Evolutionary conservation across 2,113 vertebrate genomes (phyloP).

Genomic region (Strix aluco): DNA sequence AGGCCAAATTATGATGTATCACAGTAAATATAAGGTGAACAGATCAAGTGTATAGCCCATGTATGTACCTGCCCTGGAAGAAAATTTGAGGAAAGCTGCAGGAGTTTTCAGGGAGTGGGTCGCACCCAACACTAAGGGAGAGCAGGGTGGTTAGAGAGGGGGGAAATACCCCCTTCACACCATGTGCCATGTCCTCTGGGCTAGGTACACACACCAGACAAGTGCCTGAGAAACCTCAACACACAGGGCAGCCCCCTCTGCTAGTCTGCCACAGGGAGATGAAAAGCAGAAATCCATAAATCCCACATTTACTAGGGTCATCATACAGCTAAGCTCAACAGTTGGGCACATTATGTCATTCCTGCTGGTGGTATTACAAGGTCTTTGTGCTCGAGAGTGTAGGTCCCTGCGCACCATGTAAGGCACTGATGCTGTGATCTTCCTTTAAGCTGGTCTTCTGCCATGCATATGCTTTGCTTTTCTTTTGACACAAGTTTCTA

Average conservation of each 20-base stretch:
- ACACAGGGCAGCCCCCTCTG: not conserved
- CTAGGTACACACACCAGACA: not conserved
- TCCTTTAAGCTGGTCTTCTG: not conserved
- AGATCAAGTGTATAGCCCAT: not conserved
- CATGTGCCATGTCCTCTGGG: not conserved
- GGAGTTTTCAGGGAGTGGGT: not conserved
- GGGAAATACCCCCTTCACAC: not conserved
- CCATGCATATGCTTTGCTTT: accelerated
- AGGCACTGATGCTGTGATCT: not conserved
- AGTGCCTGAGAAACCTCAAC: not conserved
- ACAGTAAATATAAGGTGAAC: not conserved
- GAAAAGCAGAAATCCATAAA: not conserved
- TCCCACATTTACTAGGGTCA: not conserved
- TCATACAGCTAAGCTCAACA: not conserved
- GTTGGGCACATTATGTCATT: not conserved
- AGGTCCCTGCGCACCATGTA: accelerated
- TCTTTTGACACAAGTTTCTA: not conserved
- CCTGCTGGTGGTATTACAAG: not conserved
- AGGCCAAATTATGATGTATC: not conserved
- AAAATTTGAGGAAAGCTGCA: not conserved
- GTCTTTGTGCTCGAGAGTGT: accelerated
- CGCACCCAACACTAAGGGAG: not conserved
- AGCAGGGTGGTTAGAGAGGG: not conserved
- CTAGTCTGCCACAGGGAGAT: accelerated
- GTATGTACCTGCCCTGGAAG: accelerated